Base-by-base conservation (phyloP, 2,797 vertebrate species). In the Discoglossus pictus region DNA sequence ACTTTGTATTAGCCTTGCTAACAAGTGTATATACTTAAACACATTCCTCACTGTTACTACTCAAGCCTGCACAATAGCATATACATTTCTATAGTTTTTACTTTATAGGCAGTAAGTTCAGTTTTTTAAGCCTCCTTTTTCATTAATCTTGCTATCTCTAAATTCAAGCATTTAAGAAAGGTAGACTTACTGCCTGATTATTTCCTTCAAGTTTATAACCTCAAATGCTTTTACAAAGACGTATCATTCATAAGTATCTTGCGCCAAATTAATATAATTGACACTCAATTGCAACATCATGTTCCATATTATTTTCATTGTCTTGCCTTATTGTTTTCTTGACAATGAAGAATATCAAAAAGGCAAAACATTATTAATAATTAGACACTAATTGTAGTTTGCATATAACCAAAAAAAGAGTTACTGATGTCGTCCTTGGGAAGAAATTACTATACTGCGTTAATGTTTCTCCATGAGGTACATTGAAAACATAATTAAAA, bases 301-400 rank as follows among this genome's bases (percentile, higher is more conserved):
- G 60, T 64, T 50, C 44, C 61, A 42, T 63, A 56, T 68, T 68
- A 54, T 70, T 63, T 64, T 70, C 60, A 70, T 55, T 36, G 42
- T 56, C 60, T 51, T 63, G 17, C 43, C 25, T 64, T 58, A 63
- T 58, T 64, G 44, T 56, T 48, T 58, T 50, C 2, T 3, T 63
- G 42, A 64, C 60, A 56, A 58, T 70, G 60, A 70, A 24, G 25
- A 50, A 70, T 63, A 64, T 58, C 9, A 35, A 34, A 63, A 56
- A 11, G 34, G 50, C 43, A 56, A 56, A 50, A 17, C 52, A 58
- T 63, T 63, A 36, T 51, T 68, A 61, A 36, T 53, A 68, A 68
- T 68, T 61, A 61, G 39, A 61, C 56, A 61, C 39, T 68, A 68
- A 68, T 61, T 68, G 61, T 68, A 53, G 47, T 53, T 53, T 54